Evolutionary conservation across 2,888 invertebrate species (phyloP).

Genomic region (Drosophila gaucha): DNA sequence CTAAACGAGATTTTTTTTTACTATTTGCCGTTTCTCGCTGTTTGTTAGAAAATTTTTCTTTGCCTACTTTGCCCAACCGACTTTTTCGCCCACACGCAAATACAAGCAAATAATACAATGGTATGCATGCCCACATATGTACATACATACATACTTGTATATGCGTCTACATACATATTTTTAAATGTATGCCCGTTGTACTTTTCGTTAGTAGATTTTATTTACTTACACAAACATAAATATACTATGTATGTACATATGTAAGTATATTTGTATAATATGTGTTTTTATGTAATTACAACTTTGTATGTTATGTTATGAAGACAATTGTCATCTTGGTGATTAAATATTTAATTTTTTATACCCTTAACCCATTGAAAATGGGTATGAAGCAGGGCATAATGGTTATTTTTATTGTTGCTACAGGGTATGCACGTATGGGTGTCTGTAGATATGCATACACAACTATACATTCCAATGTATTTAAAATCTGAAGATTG

Average conservation of each 20-base stretch:
- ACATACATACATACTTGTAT: background rate
- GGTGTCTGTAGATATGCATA: background rate
- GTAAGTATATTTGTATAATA: background rate
- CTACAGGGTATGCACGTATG: too few relatives aligned
- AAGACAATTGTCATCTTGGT: too few relatives aligned
- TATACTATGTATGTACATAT: too few relatives aligned
- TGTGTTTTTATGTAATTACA: background rate
- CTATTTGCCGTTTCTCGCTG: slow-evolving; percentile 21
- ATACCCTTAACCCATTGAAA: too few relatives aligned
- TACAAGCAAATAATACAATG: slow-evolving; percentile 1
- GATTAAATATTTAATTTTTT: background rate
- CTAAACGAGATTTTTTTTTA: slow-evolving; percentile 56
- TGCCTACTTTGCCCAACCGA: slow-evolving; percentile 52
- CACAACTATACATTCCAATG: background rate
- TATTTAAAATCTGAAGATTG: background rate
- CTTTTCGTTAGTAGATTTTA: background rate
- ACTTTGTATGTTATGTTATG: too few relatives aligned
- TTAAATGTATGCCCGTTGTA: slow-evolving; percentile 7
- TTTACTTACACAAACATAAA: too few relatives aligned
- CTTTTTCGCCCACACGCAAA: slow-evolving; percentile 34
- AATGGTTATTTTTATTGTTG: too few relatives aligned
- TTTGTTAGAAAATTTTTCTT: slow-evolving; percentile 45
- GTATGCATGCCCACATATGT: background rate
- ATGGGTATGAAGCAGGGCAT: too few relatives aligned
- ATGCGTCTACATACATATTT: background rate